A percentile compares a stretch with the other conserved stretches of the same genome.
phyloP scores from a whole-genome alignment of 2,113 vertebrate genomes.

The Mixornis gularis region DNA sequence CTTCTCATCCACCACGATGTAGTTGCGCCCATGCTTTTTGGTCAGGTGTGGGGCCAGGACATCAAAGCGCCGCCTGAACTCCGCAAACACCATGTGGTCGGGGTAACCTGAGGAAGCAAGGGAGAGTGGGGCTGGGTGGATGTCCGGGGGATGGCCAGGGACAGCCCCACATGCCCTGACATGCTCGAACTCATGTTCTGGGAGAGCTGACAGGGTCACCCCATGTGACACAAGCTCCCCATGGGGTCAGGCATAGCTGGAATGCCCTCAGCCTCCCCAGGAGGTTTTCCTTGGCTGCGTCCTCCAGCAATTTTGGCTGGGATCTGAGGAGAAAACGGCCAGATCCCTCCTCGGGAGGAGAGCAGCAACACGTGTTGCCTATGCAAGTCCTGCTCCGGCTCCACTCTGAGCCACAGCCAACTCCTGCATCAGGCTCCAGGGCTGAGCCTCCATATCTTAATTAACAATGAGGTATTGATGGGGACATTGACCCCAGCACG shows the following conservation, averaged over 20 bases:
- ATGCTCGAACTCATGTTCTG: not conserved
- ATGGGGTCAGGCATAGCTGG: not conserved
- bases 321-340: not conserved
- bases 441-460: slow-evolving; percentile 70
- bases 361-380: not conserved
- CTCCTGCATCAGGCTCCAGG: slow-evolving; percentile 45
- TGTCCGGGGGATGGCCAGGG: accelerated
- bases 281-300: not conserved
- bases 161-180: not conserved
- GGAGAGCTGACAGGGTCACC: not conserved
- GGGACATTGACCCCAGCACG: not conserved
- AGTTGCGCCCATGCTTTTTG: slow-evolving; percentile 92
- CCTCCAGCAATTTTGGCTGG: not conserved
- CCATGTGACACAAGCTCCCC: not conserved
- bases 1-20: slow-evolving; percentile 91
- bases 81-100: slow-evolving; percentile 94
- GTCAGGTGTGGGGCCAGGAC: slow-evolving; percentile 91
- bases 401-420: slow-evolving; percentile 65
- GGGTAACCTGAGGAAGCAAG: slow-evolving; percentile 83
- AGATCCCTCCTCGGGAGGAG: not conserved
- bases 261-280: accelerated
- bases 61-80: slow-evolving; percentile 93
- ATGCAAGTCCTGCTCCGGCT: slow-evolving; percentile 45
- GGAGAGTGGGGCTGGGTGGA: not conserved
- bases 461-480: slow-evolving; percentile 62